Conservation (phyloP, 2,797 vertebrate genomes). For the Enteromius unitaeniatus region DNA sequence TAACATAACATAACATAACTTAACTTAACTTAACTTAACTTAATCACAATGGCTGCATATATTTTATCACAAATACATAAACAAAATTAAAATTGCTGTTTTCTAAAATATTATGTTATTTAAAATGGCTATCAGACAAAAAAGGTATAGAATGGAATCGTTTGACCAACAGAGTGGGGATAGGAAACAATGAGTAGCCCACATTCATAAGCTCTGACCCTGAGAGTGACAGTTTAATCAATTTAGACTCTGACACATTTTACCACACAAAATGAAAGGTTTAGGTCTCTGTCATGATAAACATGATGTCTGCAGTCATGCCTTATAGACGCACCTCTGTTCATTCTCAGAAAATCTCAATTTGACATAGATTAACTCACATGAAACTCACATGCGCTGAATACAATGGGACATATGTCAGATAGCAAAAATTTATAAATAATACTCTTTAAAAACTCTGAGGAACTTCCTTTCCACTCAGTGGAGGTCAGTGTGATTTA, state of each 20-base stretch:
- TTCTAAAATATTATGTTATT: neutral
- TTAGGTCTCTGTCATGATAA: neutral
- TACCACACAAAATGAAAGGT: neutral
- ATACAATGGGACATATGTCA: neutral
- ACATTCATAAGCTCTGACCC: neutral
- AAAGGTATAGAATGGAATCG: neutral
- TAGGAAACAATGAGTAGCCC: neutral
- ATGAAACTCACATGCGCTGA: slow-evolving; percentile 43
- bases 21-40: too few species aligned
- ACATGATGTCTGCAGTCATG: neutral
- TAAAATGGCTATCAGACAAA: neutral
- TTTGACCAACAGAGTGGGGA: neutral
- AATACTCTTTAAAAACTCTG: neutral
- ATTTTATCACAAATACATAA: too few species aligned
- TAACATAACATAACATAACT: too few species aligned
- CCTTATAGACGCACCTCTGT: neutral
- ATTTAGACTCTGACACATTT: neutral
- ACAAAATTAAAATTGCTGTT: neutral
- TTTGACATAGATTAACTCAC: slow-evolving; percentile 11
- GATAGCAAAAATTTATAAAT: neutral
- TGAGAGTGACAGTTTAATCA: neutral
- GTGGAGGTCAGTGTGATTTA: neutral
- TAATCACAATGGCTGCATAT: too few species aligned
- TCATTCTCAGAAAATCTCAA: neutral
- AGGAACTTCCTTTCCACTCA: neutral